Evolutionary conservation across 1,140 invertebrate genomes (phyloP).

Genomic region (Pogonognathellus flavescens): DNA sequence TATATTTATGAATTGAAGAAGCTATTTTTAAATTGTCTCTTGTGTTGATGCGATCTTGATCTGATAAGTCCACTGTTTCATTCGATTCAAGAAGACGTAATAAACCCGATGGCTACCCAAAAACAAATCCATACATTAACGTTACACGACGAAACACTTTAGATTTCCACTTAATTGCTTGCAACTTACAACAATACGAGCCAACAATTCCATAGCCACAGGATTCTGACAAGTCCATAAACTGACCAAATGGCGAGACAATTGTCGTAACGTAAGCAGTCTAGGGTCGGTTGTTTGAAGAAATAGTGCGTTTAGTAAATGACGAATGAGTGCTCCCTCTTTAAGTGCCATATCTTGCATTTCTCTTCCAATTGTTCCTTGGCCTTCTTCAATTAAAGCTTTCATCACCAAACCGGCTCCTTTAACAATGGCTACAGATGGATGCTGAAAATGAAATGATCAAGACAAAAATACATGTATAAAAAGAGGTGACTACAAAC

Average conservation of each 20-base stretch:
- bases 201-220: slow-evolving; percentile 88
- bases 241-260: slow-evolving; percentile 95
- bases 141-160: too few species aligned
- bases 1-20: slow-evolving; percentile 74
- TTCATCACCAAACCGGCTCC: slow-evolving; percentile 97
- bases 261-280: slow-evolving; percentile 86
- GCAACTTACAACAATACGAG: slow-evolving; percentile 85
- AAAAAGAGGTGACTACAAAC: too few species aligned
- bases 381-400: slow-evolving; percentile 97
- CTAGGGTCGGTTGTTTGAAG: slow-evolving; percentile 82
- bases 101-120: slow-evolving; percentile 83
- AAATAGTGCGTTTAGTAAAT: slow-evolving; percentile 93
- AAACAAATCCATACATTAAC: slow-evolving; percentile 39
- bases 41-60: slow-evolving; percentile 83
- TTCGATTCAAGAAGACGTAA: slow-evolving; percentile 90
- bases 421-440: slow-evolving; percentile 97
- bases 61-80: slow-evolving; percentile 85
- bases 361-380: slow-evolving; percentile 86
- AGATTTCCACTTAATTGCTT: too few species aligned
- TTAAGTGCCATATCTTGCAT: slow-evolving; percentile 97
- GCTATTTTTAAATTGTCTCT: slow-evolving; percentile 97
- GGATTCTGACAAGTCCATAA: slow-evolving; percentile 98
- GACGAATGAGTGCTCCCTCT: slow-evolving; percentile 95
- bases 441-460: slow-evolving; percentile 79
- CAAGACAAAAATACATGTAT: too few species aligned